phyloP scores from a whole-genome alignment of 2,888 invertebrate species.

The Pogonocherus hispidulus region DNA sequence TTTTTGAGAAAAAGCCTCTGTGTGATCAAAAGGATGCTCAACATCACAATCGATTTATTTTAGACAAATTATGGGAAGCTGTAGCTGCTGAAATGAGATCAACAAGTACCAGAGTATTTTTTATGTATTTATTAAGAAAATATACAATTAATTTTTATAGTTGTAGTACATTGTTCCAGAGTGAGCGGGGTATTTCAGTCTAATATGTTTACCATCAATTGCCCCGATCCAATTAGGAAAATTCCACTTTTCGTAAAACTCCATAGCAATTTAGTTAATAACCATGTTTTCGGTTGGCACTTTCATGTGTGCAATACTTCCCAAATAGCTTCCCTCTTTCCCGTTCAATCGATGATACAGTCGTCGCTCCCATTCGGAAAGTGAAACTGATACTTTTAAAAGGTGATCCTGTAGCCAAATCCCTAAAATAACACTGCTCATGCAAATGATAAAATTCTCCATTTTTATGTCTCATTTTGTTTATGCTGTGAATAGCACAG shows the following conservation, averaged over 20 bases:
- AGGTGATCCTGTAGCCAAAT: background rate
- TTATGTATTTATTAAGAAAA: background rate
- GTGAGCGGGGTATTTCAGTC: conserved; percentile 27
- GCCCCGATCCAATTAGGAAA: conserved; percentile 40
- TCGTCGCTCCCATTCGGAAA: background rate
- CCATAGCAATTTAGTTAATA: background rate
- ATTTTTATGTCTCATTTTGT: no score
- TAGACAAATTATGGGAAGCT: conserved; percentile 43
- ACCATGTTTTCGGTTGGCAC: background rate
- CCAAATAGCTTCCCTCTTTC: background rate
- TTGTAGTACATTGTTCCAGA: conserved; percentile 30
- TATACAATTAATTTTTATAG: conserved; percentile 28
- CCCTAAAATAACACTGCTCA: background rate
- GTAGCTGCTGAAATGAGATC: conserved; percentile 30
- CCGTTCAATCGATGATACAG: background rate
- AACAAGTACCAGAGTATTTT: conserved; percentile 10
- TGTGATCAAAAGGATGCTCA: conserved; percentile 39
- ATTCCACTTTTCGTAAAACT: conserved; percentile 21
- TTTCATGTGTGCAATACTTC: background rate
- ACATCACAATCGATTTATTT: conserved; percentile 39
- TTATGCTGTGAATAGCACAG: background rate
- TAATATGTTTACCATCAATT: conserved; percentile 32
- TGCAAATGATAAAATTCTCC: no score
- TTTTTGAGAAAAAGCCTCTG: conserved; percentile 33
- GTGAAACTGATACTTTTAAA: background rate